Percentiles rank a stretch among this genome's conserved stretches.
These are phyloP conservation scores for Dinothrombium tinctorium DNA, from an alignment of 1,140 invertebrate species.

Conservation along the genomic window DNA sequence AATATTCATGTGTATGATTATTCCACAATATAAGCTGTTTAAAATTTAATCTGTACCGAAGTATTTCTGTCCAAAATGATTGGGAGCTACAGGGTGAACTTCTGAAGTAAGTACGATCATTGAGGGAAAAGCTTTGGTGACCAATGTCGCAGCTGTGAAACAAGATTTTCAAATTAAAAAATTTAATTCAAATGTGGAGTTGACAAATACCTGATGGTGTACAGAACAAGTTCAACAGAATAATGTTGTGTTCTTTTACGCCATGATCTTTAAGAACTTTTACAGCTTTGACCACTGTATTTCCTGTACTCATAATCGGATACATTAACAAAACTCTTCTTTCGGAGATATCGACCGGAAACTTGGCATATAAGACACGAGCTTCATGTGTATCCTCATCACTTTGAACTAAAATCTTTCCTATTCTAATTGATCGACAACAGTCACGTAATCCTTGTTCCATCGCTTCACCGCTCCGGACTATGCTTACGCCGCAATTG, in stretches of 20 bases:
- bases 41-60: constrained; percentile 47
- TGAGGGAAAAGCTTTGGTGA: constrained; percentile 60
- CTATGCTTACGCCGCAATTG: constrained; percentile 95
- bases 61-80: constrained; percentile 95
- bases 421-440: constrained; percentile 87
- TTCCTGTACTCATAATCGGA: constrained; percentile 92
- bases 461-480: constrained; percentile 84
- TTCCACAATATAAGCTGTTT: too few relatives aligned
- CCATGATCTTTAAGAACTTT: constrained; percentile 76
- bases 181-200: too few relatives aligned
- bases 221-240: constrained; percentile 85
- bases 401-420: constrained; percentile 91
- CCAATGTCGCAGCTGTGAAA: constrained; percentile 46
- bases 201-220: constrained; percentile 46
- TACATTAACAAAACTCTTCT: constrained; percentile 88
- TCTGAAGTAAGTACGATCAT: constrained; percentile 89
- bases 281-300: constrained; percentile 79
- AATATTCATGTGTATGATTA: too few relatives aligned
- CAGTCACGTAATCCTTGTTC: constrained; percentile 85
- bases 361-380: constrained; percentile 80
- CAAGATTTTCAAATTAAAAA: constrained; percentile 12
- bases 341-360: constrained; percentile 75
- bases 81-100: constrained; percentile 77
- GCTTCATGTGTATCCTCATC: constrained; percentile 89
- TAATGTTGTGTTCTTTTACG: constrained; percentile 75